A percentile compares a stretch with the other conserved stretches of the same genome.
Conservation (phyloP, 2,888 invertebrate genomes). For the Ommatoiulus sabulosus region DNA sequence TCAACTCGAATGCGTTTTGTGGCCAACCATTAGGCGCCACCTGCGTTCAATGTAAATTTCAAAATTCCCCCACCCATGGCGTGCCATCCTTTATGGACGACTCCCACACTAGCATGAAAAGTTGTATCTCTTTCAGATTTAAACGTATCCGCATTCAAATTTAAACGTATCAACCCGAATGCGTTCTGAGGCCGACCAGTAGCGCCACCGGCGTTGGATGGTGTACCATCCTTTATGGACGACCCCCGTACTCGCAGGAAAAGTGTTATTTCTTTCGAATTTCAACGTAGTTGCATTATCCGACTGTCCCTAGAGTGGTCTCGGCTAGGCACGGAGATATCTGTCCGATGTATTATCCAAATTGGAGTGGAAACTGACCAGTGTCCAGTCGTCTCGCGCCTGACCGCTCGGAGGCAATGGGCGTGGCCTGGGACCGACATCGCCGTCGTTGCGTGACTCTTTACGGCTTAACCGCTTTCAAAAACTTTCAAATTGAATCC, state of each 20-base stretch:
- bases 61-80: too few relatives aligned
- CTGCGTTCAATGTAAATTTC: too few relatives aligned
- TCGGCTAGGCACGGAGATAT: neutral
- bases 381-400: neutral
- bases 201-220: too few relatives aligned
- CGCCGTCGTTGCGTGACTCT: neutral
- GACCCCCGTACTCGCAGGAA: neutral
- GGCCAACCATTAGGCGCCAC: too few relatives aligned
- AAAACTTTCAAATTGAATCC: conserved; percentile 45
- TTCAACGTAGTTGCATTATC: neutral
- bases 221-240: too few relatives aligned
- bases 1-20: too few relatives aligned
- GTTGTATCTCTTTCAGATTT: too few relatives aligned
- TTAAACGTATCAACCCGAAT: too few relatives aligned
- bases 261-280: neutral
- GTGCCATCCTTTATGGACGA: too few relatives aligned
- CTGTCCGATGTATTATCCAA: neutral
- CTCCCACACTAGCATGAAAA: too few relatives aligned
- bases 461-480: neutral
- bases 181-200: too few relatives aligned
- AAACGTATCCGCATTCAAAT: neutral
- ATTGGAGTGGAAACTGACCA: neutral
- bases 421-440: neutral
- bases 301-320: neutral
- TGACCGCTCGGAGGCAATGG: conserved; percentile 27